Conservation (phyloP, 2,888 invertebrate genomes). For the Lypha dubia region DNA sequence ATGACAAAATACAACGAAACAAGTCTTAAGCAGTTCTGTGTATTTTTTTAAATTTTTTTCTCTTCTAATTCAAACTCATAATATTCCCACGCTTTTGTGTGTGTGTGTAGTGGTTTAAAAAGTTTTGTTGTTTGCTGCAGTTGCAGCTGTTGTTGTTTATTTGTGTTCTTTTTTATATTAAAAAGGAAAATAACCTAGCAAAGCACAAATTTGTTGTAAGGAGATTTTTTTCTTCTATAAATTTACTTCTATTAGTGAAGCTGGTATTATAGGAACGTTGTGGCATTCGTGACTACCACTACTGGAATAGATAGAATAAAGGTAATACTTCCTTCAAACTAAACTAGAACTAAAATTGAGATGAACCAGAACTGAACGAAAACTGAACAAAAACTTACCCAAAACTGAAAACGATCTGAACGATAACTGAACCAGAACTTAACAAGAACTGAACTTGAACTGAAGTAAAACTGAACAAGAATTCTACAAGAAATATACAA, state of each 20-base stretch:
- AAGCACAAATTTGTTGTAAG: slow-evolving; percentile 63
- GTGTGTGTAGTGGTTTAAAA: slow-evolving; percentile 47
- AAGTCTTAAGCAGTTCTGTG: slow-evolving; percentile 78
- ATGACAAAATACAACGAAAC: slow-evolving; percentile 81
- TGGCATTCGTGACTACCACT: neutral
- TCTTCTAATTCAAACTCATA: slow-evolving; percentile 60
- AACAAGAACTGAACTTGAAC: neutral
- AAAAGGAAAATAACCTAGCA: slow-evolving; percentile 63
- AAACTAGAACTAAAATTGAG: neutral
- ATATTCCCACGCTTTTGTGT: slow-evolving; percentile 71
- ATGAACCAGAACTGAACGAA: neutral
- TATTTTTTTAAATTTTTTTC: slow-evolving; percentile 42
- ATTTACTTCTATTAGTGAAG: neutral
- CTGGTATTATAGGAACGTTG: neutral
- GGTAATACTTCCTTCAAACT: too few relatives aligned
- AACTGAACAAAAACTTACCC: neutral
- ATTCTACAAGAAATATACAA: neutral
- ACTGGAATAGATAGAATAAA: too few relatives aligned
- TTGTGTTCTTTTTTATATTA: slow-evolving; percentile 27
- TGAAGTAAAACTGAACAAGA: neutral
- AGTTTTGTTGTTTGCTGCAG: slow-evolving; percentile 61
- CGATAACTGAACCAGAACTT: neutral
- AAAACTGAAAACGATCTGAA: too few relatives aligned
- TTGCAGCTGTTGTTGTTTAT: slow-evolving; percentile 54
- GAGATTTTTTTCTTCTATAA: slow-evolving; percentile 17